Evolutionary conservation across 2,888 invertebrate genomes (phyloP).

Genomic region (Heliconius ethilla): DNA sequence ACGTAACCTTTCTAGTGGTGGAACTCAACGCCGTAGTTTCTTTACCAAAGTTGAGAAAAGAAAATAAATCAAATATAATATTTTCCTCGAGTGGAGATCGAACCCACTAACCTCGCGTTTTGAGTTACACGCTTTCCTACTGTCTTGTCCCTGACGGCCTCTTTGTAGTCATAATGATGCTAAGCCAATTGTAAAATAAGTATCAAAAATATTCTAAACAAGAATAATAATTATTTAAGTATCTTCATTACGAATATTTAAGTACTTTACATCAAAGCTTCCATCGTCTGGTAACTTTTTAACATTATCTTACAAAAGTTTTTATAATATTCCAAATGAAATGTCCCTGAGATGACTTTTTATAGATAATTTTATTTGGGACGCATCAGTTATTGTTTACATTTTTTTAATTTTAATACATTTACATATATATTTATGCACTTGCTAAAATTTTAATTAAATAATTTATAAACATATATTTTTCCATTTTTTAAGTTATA

Average conservation of each 20-base stretch:
- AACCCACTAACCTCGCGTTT: not conserved
- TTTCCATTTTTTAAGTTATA: too few species aligned
- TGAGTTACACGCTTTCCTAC: not conserved
- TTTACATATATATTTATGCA: too few species aligned
- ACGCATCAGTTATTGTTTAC: not conserved
- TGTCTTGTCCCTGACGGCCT: not conserved
- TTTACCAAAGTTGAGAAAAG: not conserved
- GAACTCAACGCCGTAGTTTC: not conserved
- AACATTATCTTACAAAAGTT: slow-evolving; percentile 2
- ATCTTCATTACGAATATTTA: slow-evolving; percentile 10
- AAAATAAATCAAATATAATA: not conserved
- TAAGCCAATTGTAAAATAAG: not conserved
- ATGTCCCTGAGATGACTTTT: not conserved
- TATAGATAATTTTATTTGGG: not conserved
- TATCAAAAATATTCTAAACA: not conserved
- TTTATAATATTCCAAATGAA: slow-evolving; percentile 2
- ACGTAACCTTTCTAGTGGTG: fast-evolving
- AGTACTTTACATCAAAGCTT: slow-evolving; percentile 15
- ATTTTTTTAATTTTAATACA: not conserved
- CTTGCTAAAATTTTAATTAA: too few species aligned
- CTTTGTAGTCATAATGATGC: not conserved
- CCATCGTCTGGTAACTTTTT: not conserved
- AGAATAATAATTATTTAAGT: slow-evolving; percentile 15
- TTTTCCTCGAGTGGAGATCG: not conserved
- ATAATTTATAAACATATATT: too few species aligned